Conservation (phyloP, 2,113 vertebrate genomes). For the Psittacus erithacus region DNA sequence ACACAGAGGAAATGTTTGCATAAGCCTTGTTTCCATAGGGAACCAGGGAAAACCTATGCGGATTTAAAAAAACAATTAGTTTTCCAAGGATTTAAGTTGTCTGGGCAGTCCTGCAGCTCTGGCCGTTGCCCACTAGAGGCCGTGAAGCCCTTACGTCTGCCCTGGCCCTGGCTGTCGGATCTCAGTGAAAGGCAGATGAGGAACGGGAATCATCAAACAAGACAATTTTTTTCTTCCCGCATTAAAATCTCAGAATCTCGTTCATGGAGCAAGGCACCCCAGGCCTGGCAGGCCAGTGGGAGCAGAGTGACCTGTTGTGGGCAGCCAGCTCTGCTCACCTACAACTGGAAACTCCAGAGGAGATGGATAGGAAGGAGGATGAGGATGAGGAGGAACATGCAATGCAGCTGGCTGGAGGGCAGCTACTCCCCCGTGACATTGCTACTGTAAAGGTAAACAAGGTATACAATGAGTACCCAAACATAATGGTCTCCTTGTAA, state of each 20-base stretch:
- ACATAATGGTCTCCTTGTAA: not conserved
- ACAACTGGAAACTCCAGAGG: not conserved
- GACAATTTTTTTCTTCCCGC: not conserved
- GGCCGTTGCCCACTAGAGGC: constrained; percentile 71
- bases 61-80: fast-evolving
- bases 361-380: not conserved
- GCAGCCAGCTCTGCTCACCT: not conserved
- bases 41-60: not conserved
- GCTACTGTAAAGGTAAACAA: not conserved
- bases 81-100: not conserved
- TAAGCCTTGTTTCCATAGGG: not conserved
- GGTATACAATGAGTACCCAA: not conserved
- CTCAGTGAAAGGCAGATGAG: not conserved
- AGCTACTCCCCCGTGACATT: not conserved
- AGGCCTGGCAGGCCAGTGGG: not conserved
- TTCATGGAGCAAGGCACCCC: not conserved
- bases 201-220: not conserved
- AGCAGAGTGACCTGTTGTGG: not conserved
- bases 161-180: not conserved
- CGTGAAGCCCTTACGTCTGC: constrained; percentile 65
- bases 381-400: not conserved
- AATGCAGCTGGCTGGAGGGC: not conserved
- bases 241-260: not conserved
- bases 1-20: not conserved
- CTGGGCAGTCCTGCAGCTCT: constrained; percentile 59